These are phyloP conservation scores for Catonia carolina DNA, from an alignment of 2,888 invertebrate species.

Conservation along the genomic window DNA sequence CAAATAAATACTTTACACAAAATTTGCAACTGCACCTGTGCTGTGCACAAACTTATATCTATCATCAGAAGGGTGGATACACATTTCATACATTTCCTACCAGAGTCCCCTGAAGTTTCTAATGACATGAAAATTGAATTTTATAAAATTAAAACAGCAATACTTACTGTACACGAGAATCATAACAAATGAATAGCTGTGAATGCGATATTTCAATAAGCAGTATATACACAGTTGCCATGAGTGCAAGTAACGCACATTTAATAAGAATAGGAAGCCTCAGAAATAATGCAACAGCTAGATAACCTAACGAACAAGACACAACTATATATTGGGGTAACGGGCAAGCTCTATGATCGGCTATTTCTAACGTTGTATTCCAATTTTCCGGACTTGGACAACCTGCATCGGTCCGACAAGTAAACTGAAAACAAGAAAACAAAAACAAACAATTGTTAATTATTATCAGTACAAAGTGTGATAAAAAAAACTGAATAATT, in stretches of 20 bases:
- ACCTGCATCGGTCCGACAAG: constrained; percentile 51
- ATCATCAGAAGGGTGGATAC: too few species aligned
- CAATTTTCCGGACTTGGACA: constrained; percentile 36
- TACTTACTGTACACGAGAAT: constrained; percentile 65
- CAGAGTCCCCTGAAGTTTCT: too few species aligned
- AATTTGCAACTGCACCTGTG: too few species aligned
- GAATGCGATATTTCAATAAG: constrained; percentile 76
- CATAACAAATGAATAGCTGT: constrained; percentile 74
- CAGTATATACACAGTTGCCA: constrained; percentile 72
- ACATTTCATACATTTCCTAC: too few species aligned
- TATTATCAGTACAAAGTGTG: not conserved
- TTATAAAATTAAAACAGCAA: constrained; percentile 12
- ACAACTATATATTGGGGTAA: constrained; percentile 82
- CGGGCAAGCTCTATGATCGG: constrained; percentile 68
- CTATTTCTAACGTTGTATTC: constrained; percentile 16
- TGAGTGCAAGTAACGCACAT: constrained; percentile 65
- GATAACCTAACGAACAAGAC: constrained; percentile 75
- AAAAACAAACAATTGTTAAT: not conserved
- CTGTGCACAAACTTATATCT: too few species aligned
- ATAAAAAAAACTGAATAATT: too few species aligned
- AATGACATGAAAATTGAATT: too few species aligned
- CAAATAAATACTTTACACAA: too few species aligned
- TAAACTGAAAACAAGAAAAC: constrained; percentile 48
- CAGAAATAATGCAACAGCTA: constrained; percentile 79
- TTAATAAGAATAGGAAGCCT: constrained; percentile 77